Evolutionary conservation across 2,888 invertebrate genomes (phyloP).

Genomic region (Abrostola tripartita): DNA sequence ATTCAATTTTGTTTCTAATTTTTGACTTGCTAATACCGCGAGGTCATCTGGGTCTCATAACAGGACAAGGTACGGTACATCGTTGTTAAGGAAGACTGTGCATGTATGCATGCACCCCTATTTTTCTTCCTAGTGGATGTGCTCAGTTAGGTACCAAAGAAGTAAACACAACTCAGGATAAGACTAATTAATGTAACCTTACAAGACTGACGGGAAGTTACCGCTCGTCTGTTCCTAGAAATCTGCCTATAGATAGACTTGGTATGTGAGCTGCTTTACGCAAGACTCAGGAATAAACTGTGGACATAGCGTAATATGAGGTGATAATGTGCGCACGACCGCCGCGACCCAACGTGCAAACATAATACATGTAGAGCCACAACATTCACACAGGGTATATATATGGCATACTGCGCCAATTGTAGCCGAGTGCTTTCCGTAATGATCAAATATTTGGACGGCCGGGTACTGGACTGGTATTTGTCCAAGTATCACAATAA

Average conservation of each 20-base stretch:
- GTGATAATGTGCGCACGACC: constrained; percentile 1
- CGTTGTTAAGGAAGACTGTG: no score
- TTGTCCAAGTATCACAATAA: no score
- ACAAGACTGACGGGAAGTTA: constrained; percentile 31
- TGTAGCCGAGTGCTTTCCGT: no score
- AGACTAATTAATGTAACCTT: constrained; percentile 23
- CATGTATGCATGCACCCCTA: no score
- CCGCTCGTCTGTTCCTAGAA: constrained; percentile 21
- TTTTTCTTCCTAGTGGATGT: no score
- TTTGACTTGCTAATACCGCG: no score
- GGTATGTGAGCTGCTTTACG: constrained; percentile 17
- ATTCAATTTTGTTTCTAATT: no score
- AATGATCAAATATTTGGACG: no score
- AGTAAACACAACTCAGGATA: not conserved
- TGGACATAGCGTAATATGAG: constrained; percentile 16
- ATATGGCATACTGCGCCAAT: not conserved
- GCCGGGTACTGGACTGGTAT: no score
- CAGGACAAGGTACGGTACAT: no score
- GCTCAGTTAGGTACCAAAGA: not conserved
- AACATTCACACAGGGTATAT: not conserved
- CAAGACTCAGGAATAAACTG: constrained; percentile 17
- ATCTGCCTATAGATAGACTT: constrained; percentile 24
- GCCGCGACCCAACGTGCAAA: not conserved
- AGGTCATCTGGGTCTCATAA: no score
- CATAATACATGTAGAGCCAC: not conserved